These are phyloP conservation scores for Liposcelis brunnea DNA, from an alignment of 2,888 invertebrate genomes.

Conservation along the genomic window DNA sequence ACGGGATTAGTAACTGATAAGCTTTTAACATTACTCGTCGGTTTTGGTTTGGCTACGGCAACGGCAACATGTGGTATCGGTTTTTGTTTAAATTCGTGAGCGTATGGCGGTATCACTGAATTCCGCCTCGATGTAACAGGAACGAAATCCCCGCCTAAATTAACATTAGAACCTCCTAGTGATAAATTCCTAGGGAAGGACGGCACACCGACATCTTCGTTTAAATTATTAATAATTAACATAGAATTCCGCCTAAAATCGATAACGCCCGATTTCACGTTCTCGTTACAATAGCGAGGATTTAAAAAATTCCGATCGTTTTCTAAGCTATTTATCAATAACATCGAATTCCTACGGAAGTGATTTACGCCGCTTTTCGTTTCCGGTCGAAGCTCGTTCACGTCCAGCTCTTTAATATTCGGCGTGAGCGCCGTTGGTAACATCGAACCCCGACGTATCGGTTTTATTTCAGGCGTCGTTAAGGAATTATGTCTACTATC, in stretches of 20 bases:
- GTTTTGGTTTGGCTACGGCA: no score
- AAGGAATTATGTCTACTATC: constrained; percentile 1
- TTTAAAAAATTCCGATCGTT: neutral
- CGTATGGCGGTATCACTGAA: constrained; percentile 4
- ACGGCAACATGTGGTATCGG: no score
- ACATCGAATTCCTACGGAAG: no score
- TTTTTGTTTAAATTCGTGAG: neutral
- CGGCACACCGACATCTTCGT: neutral
- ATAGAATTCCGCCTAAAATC: constrained; percentile 4
- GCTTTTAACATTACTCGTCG: no score
- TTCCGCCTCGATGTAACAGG: neutral
- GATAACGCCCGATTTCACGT: constrained; percentile 1
- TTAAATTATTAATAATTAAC: constrained; percentile 6
- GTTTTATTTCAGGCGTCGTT: neutral
- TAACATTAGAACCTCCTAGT: constrained; percentile 2
- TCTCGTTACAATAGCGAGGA: neutral
- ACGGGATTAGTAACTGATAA: neutral
- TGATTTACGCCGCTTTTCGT: no score
- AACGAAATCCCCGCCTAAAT: neutral
- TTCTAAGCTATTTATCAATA: neutral
- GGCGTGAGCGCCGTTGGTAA: neutral
- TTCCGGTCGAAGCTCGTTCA: neutral
- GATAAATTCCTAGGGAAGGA: constrained; percentile 1
- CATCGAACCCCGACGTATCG: neutral
- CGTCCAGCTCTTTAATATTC: neutral